phyloP scores from a whole-genome alignment of 2,113 vertebrate genomes.

The Sprattus sprattus region DNA sequence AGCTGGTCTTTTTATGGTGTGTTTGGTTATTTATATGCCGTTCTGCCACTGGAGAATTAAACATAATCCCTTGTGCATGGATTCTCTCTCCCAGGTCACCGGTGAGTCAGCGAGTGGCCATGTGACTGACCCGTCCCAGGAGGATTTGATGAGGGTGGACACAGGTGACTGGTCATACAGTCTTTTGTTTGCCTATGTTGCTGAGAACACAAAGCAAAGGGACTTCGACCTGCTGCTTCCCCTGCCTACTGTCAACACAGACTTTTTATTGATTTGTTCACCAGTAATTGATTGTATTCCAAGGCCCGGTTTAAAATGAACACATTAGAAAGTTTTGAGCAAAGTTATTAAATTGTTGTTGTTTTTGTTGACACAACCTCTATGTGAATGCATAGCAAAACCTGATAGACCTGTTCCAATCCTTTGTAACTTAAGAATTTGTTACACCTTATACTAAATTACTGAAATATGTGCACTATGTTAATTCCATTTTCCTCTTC shows the following conservation, averaged over 20 bases:
- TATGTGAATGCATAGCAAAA: background rate
- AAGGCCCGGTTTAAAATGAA: background rate
- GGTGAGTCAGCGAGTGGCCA: constrained; percentile 41
- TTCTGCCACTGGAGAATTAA: background rate
- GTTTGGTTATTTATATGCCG: background rate
- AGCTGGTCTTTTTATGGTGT: background rate
- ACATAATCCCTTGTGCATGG: background rate
- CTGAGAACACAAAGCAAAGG: constrained; percentile 1
- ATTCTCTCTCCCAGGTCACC: constrained; percentile 52
- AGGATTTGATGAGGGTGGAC: constrained; percentile 51
- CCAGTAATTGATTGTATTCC: background rate
- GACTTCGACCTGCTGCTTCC: constrained; percentile 32
- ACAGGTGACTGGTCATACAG: constrained; percentile 53
- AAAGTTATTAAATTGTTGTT: background rate
- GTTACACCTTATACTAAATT: background rate
- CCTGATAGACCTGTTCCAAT: background rate
- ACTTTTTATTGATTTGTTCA: background rate
- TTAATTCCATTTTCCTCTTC: background rate
- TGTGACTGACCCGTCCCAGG: constrained; percentile 32
- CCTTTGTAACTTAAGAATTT: background rate
- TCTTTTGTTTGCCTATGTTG: constrained; percentile 27
- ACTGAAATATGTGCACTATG: background rate
- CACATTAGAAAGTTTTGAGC: background rate
- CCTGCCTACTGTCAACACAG: background rate
- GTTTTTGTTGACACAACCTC: background rate